A percentile compares a stretch with the other conserved stretches of the same genome.
phyloP scores from a whole-genome alignment of 2,888 invertebrate genomes.

The Encarsia formosa region DNA sequence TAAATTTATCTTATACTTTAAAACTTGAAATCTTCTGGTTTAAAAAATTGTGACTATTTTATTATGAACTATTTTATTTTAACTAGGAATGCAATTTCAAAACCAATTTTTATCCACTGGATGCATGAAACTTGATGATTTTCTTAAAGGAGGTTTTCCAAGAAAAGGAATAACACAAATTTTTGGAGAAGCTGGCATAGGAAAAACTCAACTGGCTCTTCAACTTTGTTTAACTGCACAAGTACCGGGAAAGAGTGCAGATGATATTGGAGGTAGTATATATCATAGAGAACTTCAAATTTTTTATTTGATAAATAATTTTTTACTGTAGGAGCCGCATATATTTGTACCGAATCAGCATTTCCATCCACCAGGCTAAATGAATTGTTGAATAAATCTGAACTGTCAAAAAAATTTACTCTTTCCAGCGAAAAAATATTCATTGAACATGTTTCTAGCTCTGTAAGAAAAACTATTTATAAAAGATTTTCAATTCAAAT shows the following conservation, averaged over 20 bases:
- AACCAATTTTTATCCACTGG: constrained; percentile 51
- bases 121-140: constrained; percentile 58
- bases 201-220: constrained; percentile 77
- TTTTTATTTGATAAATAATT: background rate
- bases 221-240: constrained; percentile 68
- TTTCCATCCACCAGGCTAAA: constrained; percentile 69
- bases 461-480: constrained; percentile 36
- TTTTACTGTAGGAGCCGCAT: constrained; percentile 56
- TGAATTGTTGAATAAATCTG: constrained; percentile 52
- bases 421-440: constrained; percentile 59
- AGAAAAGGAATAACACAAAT: constrained; percentile 70
- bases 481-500: too few relatives aligned
- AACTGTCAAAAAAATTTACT: constrained; percentile 41
- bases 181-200: constrained; percentile 74
- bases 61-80: too few relatives aligned
- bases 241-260: constrained; percentile 54
- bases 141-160: constrained; percentile 66
- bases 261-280: constrained; percentile 53
- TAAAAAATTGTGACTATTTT: too few relatives aligned
- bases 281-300: background rate
- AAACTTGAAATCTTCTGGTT: too few relatives aligned
- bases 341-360: constrained; percentile 73
- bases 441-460: constrained; percentile 61
- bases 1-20: too few relatives aligned
- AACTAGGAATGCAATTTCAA: constrained; percentile 16